Percentiles rank a stretch among this genome's conserved stretches.
These are phyloP conservation scores for Brachionus calyciflorus DNA, from an alignment of 1,140 invertebrate species.

Conservation along the genomic window DNA sequence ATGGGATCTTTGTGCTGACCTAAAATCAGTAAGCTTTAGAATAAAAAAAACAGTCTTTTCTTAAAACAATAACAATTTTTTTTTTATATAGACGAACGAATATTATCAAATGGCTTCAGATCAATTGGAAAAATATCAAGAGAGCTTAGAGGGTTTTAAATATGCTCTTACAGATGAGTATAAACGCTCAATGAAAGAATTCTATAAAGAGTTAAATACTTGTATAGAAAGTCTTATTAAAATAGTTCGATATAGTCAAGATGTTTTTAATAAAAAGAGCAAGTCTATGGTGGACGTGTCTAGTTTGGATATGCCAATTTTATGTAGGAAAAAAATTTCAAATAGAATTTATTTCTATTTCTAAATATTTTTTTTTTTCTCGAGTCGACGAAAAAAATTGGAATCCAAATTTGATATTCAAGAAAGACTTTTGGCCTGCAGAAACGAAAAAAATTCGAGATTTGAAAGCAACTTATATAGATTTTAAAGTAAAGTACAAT, in stretches of 20 bases:
- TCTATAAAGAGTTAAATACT: not conserved
- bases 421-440: not conserved
- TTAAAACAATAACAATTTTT: not conserved
- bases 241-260: not conserved
- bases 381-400: conserved; percentile 33
- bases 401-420: conserved; percentile 13
- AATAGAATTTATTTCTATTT: not conserved
- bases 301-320: not conserved
- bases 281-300: not conserved
- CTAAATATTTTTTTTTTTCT: not conserved
- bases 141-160: not conserved
- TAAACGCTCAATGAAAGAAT: not conserved
- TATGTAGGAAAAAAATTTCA: not conserved
- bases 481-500: conserved; percentile 9
- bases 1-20: not conserved
- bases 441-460: conserved; percentile 11
- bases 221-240: not conserved
- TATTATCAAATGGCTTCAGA: not conserved
- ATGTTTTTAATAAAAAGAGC: conserved; percentile 16
- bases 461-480: not conserved
- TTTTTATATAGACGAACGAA: not conserved
- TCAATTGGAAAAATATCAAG: not conserved
- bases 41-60: not conserved
- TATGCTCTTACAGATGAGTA: conserved; percentile 11
- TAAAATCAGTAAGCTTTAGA: too few relatives aligned